Evolutionary conservation across 2,797 vertebrate genomes (phyloP).

Genomic region (Pseudochaenichthys georgianus): DNA sequence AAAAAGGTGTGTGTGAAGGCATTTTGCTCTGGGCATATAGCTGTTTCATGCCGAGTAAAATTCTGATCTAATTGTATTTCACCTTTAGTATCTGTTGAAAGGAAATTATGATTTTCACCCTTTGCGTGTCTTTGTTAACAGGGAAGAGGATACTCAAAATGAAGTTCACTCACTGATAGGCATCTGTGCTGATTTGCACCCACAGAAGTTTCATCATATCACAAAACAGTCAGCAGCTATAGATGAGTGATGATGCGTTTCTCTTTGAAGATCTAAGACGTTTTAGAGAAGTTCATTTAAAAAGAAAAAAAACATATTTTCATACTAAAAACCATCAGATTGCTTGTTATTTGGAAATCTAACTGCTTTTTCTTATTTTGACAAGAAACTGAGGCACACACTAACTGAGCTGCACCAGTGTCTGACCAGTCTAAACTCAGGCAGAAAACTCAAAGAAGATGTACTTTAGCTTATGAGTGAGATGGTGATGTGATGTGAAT

Average conservation of each 20-base stretch:
- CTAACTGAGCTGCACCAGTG: neutral
- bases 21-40: neutral
- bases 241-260: neutral
- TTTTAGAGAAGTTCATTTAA: neutral
- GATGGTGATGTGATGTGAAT: neutral
- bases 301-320: neutral
- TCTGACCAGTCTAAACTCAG: neutral
- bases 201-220: conserved; percentile 12
- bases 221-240: neutral
- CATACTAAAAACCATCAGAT: neutral
- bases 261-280: neutral
- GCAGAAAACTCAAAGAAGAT: conserved; percentile 3
- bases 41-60: neutral
- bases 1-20: neutral
- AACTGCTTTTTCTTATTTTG: conserved; percentile 4
- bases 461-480: conserved; percentile 3
- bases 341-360: neutral
- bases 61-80: neutral
- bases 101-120: neutral
- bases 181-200: conserved; percentile 19
- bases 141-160: conserved; percentile 8
- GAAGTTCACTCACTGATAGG: conserved; percentile 7
- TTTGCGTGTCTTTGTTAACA: conserved; percentile 9
- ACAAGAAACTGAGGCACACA: neutral
- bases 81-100: conserved; percentile 2